Percentiles rank a stretch among this genome's conserved stretches.
phyloP scores from a whole-genome alignment of 2,113 vertebrate genomes.

The Periophthalmodon schlosseri region DNA sequence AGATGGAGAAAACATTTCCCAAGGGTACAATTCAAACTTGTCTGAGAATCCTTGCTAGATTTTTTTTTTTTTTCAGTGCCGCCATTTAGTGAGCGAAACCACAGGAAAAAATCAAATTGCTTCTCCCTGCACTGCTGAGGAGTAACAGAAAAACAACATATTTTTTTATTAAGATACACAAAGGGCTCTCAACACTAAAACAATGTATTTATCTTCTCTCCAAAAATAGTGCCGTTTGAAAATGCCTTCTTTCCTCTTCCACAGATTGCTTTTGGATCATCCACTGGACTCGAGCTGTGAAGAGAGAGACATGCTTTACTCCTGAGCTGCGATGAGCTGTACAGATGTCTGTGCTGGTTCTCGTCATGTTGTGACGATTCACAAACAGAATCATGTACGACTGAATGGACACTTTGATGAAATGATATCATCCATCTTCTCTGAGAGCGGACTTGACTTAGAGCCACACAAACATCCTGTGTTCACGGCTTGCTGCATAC shows the following conservation, averaged over 20 bases:
- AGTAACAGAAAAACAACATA: background rate
- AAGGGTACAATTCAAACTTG: constrained; percentile 40
- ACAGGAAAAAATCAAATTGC: background rate
- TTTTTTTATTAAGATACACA: background rate
- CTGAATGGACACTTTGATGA: constrained; percentile 32
- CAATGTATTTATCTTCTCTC: background rate
- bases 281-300: constrained; percentile 75
- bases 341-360: constrained; percentile 52
- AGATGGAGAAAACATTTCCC: constrained; percentile 51
- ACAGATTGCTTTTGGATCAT: constrained; percentile 70
- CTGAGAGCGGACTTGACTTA: constrained; percentile 25
- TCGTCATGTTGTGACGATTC: constrained; percentile 36
- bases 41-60: constrained; percentile 17
- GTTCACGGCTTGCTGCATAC: constrained; percentile 30
- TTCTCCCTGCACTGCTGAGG: background rate
- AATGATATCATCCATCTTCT: constrained; percentile 36
- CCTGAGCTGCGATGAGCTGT: constrained; percentile 55
- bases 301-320: constrained; percentile 57
- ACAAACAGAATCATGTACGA: constrained; percentile 5
- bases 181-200: background rate
- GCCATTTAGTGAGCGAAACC: constrained; percentile 12
- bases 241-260: constrained; percentile 37
- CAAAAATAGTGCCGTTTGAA: background rate
- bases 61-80: background rate
- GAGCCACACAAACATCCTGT: constrained; percentile 47